Conservation (phyloP, 2,797 vertebrate genomes). For the Podargus strigoides region DNA sequence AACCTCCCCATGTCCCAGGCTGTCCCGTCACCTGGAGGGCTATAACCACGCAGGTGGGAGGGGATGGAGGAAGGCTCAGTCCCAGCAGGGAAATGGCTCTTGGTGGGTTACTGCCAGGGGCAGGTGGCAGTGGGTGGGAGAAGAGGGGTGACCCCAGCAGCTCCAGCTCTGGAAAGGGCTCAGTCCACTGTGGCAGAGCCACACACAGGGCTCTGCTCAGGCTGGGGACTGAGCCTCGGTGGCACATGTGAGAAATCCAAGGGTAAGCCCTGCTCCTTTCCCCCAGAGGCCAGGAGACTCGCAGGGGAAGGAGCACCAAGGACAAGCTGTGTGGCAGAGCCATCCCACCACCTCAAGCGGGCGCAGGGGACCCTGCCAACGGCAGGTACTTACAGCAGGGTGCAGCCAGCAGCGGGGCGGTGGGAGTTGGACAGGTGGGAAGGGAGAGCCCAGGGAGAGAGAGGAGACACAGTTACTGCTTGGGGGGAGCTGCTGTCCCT, state of each 20-base stretch:
- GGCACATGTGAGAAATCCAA: background rate
- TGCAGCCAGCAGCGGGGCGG: background rate
- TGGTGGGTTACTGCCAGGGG: background rate
- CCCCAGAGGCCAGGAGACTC: background rate
- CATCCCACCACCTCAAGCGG: background rate
- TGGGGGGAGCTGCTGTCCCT: background rate
- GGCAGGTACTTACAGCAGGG: conserved; percentile 33
- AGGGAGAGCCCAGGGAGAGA: conserved; percentile 13
- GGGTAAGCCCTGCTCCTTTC: background rate
- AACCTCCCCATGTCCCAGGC: background rate
- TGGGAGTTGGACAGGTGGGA: background rate
- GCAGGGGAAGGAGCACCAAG: background rate
- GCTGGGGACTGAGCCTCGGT: background rate
- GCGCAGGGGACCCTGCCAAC: background rate
- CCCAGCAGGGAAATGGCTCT: background rate
- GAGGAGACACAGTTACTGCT: background rate
- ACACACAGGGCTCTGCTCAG: background rate
- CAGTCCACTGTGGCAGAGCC: background rate
- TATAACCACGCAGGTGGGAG: background rate
- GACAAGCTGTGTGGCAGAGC: background rate
- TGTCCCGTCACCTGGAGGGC: background rate
- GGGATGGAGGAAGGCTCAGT: background rate
- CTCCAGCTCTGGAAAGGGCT: background rate
- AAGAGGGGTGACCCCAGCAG: background rate
- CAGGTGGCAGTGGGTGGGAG: background rate